A percentile compares a stretch with the other conserved stretches of the same genome.
These are phyloP conservation scores for Mycalesis mineus DNA, from an alignment of 2,888 invertebrate genomes.

Conservation along the genomic window DNA sequence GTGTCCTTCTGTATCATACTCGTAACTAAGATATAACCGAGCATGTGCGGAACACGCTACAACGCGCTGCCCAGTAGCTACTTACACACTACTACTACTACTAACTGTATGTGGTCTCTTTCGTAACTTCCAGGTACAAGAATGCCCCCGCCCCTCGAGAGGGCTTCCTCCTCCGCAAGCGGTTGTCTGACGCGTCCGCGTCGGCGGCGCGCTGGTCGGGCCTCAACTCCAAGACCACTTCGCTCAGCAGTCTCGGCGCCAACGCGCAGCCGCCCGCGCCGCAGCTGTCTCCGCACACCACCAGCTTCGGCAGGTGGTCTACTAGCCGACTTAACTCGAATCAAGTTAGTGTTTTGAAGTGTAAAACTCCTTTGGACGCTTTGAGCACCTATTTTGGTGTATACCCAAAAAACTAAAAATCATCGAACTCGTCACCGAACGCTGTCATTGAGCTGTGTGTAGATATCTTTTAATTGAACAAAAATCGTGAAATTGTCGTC, in stretches of 20 bases:
- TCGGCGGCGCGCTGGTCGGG: slow-evolving; percentile 80
- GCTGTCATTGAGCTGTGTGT: too few relatives aligned
- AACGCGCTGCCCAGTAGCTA: too few relatives aligned
- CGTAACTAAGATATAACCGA: too few relatives aligned
- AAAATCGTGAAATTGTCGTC: too few relatives aligned
- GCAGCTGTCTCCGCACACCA: slow-evolving; percentile 69
- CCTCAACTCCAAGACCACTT: slow-evolving; percentile 91
- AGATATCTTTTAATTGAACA: too few relatives aligned
- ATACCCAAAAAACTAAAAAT: too few relatives aligned
- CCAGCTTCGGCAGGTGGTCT: slow-evolving; percentile 83
- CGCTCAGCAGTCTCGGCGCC: slow-evolving; percentile 85
- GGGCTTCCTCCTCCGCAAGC: slow-evolving; percentile 89
- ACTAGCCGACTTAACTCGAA: slow-evolving; percentile 86
- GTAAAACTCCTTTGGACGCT: too few relatives aligned
- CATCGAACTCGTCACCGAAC: too few relatives aligned
- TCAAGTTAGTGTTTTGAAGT: slow-evolving; percentile 51
- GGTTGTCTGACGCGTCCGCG: slow-evolving; percentile 82
- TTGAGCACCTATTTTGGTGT: too few relatives aligned
- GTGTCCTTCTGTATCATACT: too few relatives aligned
- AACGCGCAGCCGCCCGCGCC: slow-evolving; percentile 79
- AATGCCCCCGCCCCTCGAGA: slow-evolving; percentile 86
- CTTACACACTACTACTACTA: too few relatives aligned
- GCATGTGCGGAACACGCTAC: too few relatives aligned
- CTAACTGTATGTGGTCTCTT: neutral
- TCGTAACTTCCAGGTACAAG: slow-evolving; percentile 61